phyloP scores from a whole-genome alignment of 2,113 vertebrate species.

The Anoura caudifer region DNA sequence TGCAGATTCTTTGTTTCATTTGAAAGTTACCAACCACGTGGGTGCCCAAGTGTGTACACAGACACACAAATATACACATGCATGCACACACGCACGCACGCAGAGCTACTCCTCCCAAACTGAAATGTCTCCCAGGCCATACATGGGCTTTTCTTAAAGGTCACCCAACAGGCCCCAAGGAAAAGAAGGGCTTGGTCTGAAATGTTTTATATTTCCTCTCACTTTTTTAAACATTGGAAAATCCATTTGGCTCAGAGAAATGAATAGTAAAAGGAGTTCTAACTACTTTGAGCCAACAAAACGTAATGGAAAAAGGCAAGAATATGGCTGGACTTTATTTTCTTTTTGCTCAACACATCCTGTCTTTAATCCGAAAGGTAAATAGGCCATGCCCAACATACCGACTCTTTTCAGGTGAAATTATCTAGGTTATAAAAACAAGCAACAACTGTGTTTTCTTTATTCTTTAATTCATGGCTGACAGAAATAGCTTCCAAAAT shows the following conservation, averaged over 20 bases:
- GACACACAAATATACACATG: not conserved
- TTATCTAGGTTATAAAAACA: constrained; percentile 77
- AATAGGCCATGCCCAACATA: constrained; percentile 69
- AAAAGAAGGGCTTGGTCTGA: constrained; percentile 61
- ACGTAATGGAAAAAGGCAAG: constrained; percentile 64
- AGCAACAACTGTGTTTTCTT: constrained; percentile 52
- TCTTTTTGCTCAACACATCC: constrained; percentile 66
- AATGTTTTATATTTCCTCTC: constrained; percentile 66
- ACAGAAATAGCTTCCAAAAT: constrained; percentile 51
- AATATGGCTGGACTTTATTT: constrained; percentile 61
- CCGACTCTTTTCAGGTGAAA: constrained; percentile 75
- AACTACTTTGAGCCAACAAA: constrained; percentile 51
- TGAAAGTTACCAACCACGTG: not conserved
- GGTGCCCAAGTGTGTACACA: too few species aligned
- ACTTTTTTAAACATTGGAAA: constrained; percentile 73
- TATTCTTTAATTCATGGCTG: constrained; percentile 34
- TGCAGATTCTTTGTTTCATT: not conserved
- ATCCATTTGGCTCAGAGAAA: constrained; percentile 67
- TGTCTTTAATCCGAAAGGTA: constrained; percentile 69
- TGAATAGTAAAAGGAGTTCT: constrained; percentile 66
- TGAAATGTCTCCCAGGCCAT: not conserved
- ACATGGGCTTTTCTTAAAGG: constrained; percentile 63
- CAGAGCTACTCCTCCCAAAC: not conserved
- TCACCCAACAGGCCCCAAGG: constrained; percentile 40
- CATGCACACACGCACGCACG: not conserved